Evolutionary conservation across 35 echinoderm and acorn worm genomes (phyloP).

Genomic region (Heliocidaris tuberculata): DNA sequence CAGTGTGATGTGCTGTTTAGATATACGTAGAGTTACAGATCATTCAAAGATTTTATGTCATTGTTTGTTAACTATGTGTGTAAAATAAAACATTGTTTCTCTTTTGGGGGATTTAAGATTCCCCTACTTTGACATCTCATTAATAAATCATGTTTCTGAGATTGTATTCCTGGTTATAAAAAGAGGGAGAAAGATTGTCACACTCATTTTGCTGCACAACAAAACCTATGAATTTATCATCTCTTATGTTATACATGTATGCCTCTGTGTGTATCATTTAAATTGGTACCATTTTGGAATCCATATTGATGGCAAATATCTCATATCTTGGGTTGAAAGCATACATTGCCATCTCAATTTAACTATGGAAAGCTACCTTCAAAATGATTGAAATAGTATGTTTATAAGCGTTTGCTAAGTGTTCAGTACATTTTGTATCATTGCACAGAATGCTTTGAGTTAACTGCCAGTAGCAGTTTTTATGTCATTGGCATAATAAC

Average conservation of each 20-base stretch:
- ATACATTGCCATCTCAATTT: neutral
- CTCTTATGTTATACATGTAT: neutral
- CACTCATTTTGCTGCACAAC: neutral
- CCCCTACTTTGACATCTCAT: no score
- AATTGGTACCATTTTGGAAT: neutral
- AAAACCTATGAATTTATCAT: neutral
- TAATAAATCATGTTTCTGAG: no score
- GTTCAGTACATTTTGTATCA: neutral
- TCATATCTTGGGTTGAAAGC: neutral
- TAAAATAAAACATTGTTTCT: neutral
- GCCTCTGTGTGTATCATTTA: neutral
- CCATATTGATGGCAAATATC: neutral
- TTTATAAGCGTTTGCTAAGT: neutral
- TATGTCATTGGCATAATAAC: neutral
- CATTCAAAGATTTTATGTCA: neutral
- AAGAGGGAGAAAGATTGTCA: neutral
- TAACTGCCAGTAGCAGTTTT: neutral
- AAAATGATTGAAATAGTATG: neutral
- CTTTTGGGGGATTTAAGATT: no score
- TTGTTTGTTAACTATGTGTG: neutral
- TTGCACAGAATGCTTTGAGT: no score
- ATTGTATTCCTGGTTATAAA: no score
- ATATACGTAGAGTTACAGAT: neutral
- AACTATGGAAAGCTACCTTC: neutral
- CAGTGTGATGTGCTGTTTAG: conserved; percentile 8